Evolutionary conservation across 2,888 invertebrate genomes (phyloP), one percentile per base, ranked within the genome.

Genomic region (Magallana nippona): DNA sequence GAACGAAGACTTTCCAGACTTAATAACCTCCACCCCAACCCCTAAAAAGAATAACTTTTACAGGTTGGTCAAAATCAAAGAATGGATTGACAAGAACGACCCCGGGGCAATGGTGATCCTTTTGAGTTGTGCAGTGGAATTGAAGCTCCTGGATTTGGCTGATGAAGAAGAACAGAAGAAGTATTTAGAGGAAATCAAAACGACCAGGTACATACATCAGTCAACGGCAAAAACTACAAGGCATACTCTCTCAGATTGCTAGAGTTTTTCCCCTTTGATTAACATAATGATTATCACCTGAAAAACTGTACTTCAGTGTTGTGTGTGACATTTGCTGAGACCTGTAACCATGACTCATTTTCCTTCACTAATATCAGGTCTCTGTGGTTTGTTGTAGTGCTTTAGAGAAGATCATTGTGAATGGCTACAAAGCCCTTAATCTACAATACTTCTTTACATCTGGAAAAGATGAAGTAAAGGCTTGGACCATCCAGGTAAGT

Each of bases 391-490:
- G 62, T 91, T 91, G 63, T 89, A 95, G 98, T 94, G 97, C 97
- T 11, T 95, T 99, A 93, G 98, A 98, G 91, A 99, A 99, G 95
- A 99, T 99, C 90, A 98, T 99, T 91, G 96, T 98, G 1, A 97
- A 97, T 93, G 99, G 99, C 22, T 99, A 99, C 95, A 98, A 98
- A 94, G 97, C 98, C 0, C 95, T 99, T 82, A 98, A 98, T 92
- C 95, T 99, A 91, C 97, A 98, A 94, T 99, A 99, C 94, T 99
- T 99, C 96, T 99, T 99, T 95, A 99, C 99, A 1, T 96, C 98
- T 82, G 99, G 99, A 19, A 96, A 96, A 79, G 99, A 99, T 95
- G 99, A 99, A 96, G 99, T 99, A 11, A 99, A 99, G 95, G 99
- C 99, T 44, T 99, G 99, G 99, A 99, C 98, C 2, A 97, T 99